These are phyloP conservation scores for Balaeniceps rex DNA, from an alignment of 2,113 vertebrate species.

Conservation along the genomic window DNA sequence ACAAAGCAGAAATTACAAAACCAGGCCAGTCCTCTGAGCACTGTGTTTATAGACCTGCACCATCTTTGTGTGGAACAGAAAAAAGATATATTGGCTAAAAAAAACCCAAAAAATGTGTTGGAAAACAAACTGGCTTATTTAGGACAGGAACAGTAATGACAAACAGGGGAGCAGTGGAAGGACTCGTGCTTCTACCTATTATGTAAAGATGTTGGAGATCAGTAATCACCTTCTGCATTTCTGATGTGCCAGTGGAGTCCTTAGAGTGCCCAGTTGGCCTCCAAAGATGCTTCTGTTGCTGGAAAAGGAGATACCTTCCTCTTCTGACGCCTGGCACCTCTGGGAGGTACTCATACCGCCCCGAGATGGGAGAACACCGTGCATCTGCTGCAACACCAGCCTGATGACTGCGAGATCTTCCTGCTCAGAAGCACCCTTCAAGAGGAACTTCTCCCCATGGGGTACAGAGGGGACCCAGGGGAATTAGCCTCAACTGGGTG, in stretches of 20 bases:
- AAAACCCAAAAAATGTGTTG: no score
- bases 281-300: not conserved
- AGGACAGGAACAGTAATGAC: not conserved
- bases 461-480: not conserved
- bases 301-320: not conserved
- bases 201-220: not conserved
- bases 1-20: not conserved
- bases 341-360: not conserved
- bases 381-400: not conserved
- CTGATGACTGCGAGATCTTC: not conserved
- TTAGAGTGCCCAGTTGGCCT: not conserved
- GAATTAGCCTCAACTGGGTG: not conserved
- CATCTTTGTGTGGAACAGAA: not conserved
- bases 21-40: not conserved
- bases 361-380: rapidly evolving
- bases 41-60: not conserved
- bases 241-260: not conserved
- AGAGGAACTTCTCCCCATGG: not conserved
- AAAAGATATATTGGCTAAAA: not conserved
- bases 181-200: not conserved
- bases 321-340: not conserved
- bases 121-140: not conserved
- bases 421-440: not conserved
- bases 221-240: not conserved
- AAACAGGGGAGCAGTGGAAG: not conserved